These are phyloP conservation scores for Arrhamphus sclerolepis DNA, from an alignment of 2,797 vertebrate species.

Conservation along the genomic window DNA sequence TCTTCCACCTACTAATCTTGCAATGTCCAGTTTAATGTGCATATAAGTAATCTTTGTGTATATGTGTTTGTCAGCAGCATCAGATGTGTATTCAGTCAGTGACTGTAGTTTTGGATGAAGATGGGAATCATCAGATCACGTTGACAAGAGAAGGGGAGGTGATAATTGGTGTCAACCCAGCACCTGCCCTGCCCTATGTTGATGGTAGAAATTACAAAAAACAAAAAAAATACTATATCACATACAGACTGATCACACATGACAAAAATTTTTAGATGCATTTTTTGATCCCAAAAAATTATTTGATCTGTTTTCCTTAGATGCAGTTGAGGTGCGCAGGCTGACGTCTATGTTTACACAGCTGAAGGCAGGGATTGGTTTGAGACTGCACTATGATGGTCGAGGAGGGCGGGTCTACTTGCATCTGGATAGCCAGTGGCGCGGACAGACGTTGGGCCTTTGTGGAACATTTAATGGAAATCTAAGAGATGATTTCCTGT, in stretches of 20 bases:
- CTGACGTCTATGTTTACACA: slow-evolving; percentile 92
- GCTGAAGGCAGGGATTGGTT: slow-evolving; percentile 88
- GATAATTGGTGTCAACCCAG: slow-evolving; percentile 86
- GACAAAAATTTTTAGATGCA: too few relatives aligned
- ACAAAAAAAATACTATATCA: too few relatives aligned
- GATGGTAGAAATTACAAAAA: slow-evolving; percentile 83
- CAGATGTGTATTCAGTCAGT: slow-evolving; percentile 93
- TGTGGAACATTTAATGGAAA: slow-evolving; percentile 98
- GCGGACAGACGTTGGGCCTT: slow-evolving; percentile 89
- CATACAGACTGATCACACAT: too few relatives aligned
- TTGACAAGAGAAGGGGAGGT: slow-evolving; percentile 90
- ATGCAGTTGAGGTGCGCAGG: slow-evolving; percentile 85
- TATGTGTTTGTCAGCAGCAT: slow-evolving; percentile 74
- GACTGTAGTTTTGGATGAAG: slow-evolving; percentile 92
- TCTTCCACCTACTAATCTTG: too few relatives aligned
- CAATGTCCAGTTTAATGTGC: too few relatives aligned
- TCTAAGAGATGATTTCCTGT: slow-evolving; percentile 98
- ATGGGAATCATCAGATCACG: slow-evolving; percentile 90
- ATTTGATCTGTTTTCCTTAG: slow-evolving; percentile 64
- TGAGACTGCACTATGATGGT: slow-evolving; percentile 89
- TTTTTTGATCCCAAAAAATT: too few relatives aligned
- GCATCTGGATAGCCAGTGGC: slow-evolving; percentile 89
- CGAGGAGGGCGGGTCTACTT: slow-evolving; percentile 91
- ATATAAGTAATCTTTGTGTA: not conserved
- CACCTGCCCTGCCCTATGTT: slow-evolving; percentile 81